phyloP scores from a whole-genome alignment of 2,113 vertebrate species.

The Calyptommatus sinebrachiatus region DNA sequence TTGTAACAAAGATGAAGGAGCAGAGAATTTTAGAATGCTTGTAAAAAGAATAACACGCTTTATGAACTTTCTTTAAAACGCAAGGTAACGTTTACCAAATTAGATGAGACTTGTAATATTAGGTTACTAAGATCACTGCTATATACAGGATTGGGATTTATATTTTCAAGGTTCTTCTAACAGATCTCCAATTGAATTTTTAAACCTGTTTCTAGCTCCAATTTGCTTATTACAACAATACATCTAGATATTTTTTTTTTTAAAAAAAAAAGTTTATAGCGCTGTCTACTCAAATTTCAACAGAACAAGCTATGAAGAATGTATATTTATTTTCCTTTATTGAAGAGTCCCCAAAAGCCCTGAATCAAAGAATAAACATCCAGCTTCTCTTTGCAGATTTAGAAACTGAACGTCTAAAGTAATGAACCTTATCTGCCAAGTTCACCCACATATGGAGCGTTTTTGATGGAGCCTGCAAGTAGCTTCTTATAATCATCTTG shows the following conservation, averaged over 20 bases:
- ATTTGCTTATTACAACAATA: constrained; percentile 5
- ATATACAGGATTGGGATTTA: neutral
- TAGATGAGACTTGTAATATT: neutral
- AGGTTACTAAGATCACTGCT: neutral
- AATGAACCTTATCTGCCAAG: constrained; percentile 14
- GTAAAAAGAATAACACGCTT: neutral
- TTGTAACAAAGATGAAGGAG: neutral
- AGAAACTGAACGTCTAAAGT: neutral
- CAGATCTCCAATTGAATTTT: constrained; percentile 7
- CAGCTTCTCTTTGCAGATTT: constrained; percentile 7
- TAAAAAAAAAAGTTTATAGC: neutral
- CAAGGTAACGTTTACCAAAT: neutral
- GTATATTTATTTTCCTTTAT: constrained; percentile 1
- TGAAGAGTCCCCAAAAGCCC: neutral
- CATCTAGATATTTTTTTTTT: neutral
- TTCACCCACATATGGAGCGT: constrained; percentile 11
- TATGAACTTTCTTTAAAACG: neutral
- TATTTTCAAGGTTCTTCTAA: neutral
- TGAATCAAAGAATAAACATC: neutral
- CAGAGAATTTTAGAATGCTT: neutral
- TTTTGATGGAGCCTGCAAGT: neutral
- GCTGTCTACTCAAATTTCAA: constrained; percentile 24
- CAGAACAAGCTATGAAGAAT: constrained; percentile 35
- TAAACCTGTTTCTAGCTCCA: neutral
- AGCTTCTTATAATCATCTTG: neutral